Conservation (phyloP, 2,888 invertebrate species). For the Malthinus seriepunctatus region DNA sequence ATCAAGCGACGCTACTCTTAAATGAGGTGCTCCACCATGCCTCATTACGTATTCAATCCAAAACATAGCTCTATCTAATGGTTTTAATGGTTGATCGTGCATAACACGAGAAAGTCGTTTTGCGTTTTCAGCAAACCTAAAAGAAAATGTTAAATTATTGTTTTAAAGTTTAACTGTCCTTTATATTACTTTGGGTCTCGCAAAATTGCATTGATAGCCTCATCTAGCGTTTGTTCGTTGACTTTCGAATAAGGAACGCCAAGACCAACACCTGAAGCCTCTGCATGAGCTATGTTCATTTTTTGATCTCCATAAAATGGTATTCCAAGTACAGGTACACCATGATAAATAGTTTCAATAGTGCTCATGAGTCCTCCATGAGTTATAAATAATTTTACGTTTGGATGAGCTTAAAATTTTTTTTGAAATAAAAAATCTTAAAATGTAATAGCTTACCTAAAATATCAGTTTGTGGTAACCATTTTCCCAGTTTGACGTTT, state of each 20-base stretch:
- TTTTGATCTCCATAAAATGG: constrained; percentile 58
- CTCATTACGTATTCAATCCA: constrained; percentile 39
- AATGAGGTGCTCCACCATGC: constrained; percentile 38
- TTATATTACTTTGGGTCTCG: not conserved
- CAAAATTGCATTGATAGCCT: not conserved
- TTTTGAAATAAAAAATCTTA: too few species aligned
- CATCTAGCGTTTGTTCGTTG: not conserved
- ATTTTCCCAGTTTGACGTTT: constrained; percentile 13
- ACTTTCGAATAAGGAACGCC: not conserved
- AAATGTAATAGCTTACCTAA: too few species aligned
- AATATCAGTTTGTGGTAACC: constrained; percentile 11
- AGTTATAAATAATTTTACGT: constrained; percentile 60
- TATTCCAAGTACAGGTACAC: constrained; percentile 56
- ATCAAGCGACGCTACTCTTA: constrained; percentile 27
- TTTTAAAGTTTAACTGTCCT: not conserved
- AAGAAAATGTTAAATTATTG: constrained; percentile 3
- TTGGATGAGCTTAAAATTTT: constrained; percentile 57
- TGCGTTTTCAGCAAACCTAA: constrained; percentile 34
- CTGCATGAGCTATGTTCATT: not conserved
- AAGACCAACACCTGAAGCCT: not conserved
- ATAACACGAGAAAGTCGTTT: constrained; percentile 30
- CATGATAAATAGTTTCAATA: constrained; percentile 57
- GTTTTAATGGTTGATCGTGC: constrained; percentile 34
- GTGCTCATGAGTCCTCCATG: constrained; percentile 62
- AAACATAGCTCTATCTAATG: constrained; percentile 37